Evolutionary conservation across 2,888 invertebrate species (phyloP), one percentile per base, ranked within the genome.

Genomic region (Dorcus parallelipipedus): DNA sequence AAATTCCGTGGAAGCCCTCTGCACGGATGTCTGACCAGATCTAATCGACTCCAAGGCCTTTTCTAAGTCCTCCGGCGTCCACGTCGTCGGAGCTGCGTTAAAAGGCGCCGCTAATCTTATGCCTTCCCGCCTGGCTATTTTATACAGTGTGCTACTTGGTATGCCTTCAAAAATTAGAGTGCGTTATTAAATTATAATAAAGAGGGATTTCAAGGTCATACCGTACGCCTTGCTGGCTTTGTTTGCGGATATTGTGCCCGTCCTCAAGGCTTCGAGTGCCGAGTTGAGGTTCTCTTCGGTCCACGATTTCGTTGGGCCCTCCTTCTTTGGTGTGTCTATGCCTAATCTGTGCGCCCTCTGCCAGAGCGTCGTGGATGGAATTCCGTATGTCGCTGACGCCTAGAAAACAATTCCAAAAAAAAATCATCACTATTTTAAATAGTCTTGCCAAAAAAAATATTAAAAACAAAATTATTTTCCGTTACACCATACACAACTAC

Each of bases 171-270:
- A 33, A 4, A 52, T 33, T 47, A 56, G 3, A 23, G 10, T 40
- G 48, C 40, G 48, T 54, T 39, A 48, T 20, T 47, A 47, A 39
- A 38, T 14, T 3, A 42, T 17, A 23, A n/a, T 33, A n/a, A 53
- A 53, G 14, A 49, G 38, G 7, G 38, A 14, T 42, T 23, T 40
- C 17, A 42, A 50, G 26, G 7, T 54, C 71, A 70, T 67, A 86
- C 87, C 92, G 73, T 90, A 93, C 50, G 93, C 93, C 78, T 94
- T 94, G 72, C 93, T 93, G 54, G 94, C 94, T 80, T 93, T 93
- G 75, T 93, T 93, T 20, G 93, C 93, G 9, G 93, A 93, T 71
- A 93, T 91, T 58, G 90, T 88, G 8, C 93, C 93, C 9, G 90
- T 90, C 52, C 93, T 80, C 38, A 94, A 77, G 7, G 93, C 93